Conservation (phyloP, 2,113 vertebrate species). For the crab-eating macaque (Macaca fascicularis) region T2T-MFA8v1.1 NC_088375.1:173133001-173133500, state of each 20-base stretch:
- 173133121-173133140: not conserved
- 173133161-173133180: not conserved
- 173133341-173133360: not conserved
- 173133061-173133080: not conserved
- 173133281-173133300: not conserved
- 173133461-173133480: not conserved
- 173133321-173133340: not conserved
- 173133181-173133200: not conserved
- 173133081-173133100: not conserved
- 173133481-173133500: slow-evolving; percentile 15
- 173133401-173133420: not conserved
- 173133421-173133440: not conserved
- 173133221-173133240: not conserved
- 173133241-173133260: not conserved
- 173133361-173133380: not conserved
- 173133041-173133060: not conserved
- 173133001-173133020: not conserved
- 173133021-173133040: not conserved
- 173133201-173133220: not conserved
- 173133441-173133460: not conserved
- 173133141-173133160: not conserved
- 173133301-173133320: not conserved
- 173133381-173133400: not conserved
- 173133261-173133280: not conserved
- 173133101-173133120: not conserved